Evolutionary conservation across 2,113 vertebrate species (phyloP).

Genomic region (Sphaerodactylus townsendi): DNA sequence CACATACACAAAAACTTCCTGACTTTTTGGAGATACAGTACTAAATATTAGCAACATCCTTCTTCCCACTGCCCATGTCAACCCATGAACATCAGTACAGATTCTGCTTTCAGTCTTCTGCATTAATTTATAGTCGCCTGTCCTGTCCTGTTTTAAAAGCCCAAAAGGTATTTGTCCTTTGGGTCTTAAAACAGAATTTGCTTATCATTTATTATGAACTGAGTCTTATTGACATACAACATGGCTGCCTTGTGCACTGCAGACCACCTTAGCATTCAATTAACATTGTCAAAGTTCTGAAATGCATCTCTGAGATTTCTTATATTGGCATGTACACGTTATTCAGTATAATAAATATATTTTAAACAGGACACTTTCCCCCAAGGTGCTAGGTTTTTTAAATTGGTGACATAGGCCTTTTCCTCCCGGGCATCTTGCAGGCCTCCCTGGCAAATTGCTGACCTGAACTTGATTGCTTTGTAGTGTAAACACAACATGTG

Average conservation of each 20-base stretch:
- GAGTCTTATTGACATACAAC: too few relatives aligned
- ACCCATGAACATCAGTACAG: too few relatives aligned
- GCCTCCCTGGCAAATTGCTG: not conserved
- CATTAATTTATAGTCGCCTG: too few relatives aligned
- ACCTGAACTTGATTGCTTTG: too few relatives aligned
- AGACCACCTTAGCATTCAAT: not conserved
- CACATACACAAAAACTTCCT: not conserved
- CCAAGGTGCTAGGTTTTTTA: not conserved
- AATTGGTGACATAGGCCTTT: not conserved
- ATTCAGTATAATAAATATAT: not conserved
- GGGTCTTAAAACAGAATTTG: too few relatives aligned
- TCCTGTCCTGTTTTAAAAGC: too few relatives aligned
- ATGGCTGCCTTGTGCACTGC: too few relatives aligned
- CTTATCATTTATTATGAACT: too few relatives aligned
- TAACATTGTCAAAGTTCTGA: not conserved
- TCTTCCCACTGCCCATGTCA: too few relatives aligned
- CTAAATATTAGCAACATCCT: not conserved
- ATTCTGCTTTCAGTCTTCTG: too few relatives aligned
- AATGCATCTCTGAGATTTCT: not conserved
- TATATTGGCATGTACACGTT: not conserved
- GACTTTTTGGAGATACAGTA: not conserved
- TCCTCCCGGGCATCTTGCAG: not conserved
- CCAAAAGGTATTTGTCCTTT: too few relatives aligned
- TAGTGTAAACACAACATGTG: not conserved
- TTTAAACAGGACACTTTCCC: not conserved